phyloP scores from a whole-genome alignment of 2,888 invertebrate genomes.

The Phorcus lineatus region DNA sequence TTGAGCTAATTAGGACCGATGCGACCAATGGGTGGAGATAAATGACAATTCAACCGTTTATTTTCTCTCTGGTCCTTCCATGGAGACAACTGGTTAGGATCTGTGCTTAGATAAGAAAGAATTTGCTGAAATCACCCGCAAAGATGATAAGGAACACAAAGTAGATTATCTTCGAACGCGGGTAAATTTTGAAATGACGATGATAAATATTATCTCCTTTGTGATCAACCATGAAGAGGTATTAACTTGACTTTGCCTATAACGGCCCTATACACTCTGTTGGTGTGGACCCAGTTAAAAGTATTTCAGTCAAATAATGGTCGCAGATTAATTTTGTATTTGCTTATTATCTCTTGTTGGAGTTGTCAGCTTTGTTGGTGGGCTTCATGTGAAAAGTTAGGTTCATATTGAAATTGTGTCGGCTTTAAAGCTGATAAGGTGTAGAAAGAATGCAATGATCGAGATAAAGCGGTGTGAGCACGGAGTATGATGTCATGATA shows the following conservation, averaged over 20 bases:
- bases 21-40: neutral
- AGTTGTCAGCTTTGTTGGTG: neutral
- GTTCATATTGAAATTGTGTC: neutral
- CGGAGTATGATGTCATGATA: too few relatives aligned
- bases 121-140: conserved; percentile 5
- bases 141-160: neutral
- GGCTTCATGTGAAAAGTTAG: neutral
- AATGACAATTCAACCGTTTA: neutral
- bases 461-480: too few relatives aligned
- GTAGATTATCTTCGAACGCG: neutral
- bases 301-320: neutral
- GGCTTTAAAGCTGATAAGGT: too few relatives aligned
- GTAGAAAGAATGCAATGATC: too few relatives aligned
- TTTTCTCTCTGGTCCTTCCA: neutral
- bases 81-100: neutral
- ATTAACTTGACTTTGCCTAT: neutral
- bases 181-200: neutral
- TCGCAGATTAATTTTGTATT: neutral
- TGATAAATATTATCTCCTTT: conserved; percentile 10
- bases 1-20: neutral
- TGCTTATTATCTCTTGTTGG: neutral
- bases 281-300: neutral
- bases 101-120: neutral
- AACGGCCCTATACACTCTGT: neutral
- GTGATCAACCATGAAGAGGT: neutral